phyloP scores from a whole-genome alignment of 2,888 invertebrate species.

The Diaphora mendica region DNA sequence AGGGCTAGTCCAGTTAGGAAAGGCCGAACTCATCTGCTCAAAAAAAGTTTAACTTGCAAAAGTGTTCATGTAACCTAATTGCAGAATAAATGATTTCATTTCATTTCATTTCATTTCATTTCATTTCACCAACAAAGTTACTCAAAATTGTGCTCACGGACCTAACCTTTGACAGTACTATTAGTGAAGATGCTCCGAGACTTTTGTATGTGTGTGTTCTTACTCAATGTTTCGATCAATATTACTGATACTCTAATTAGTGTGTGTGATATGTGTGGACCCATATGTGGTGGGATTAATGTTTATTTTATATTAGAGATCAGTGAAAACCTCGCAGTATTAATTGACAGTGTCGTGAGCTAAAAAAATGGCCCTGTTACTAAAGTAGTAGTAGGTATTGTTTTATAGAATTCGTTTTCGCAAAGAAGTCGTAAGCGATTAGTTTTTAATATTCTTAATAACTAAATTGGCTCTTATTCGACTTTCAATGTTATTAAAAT shows the following conservation, averaged over 20 bases:
- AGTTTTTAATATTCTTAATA: conserved; percentile 1
- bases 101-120: too few relatives aligned
- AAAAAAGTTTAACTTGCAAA: too few relatives aligned
- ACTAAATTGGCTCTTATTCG: not conserved
- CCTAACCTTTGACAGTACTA: conserved; percentile 80
- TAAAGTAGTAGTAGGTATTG: not conserved
- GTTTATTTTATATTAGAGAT: conserved; percentile 53
- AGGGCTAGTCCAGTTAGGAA: too few relatives aligned
- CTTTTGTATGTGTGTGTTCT: conserved; percentile 61
- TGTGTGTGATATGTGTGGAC: conserved; percentile 46
- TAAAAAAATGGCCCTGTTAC: conserved; percentile 10
- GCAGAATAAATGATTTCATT: too few relatives aligned
- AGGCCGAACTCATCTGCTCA: too few relatives aligned
- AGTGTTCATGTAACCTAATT: too few relatives aligned
- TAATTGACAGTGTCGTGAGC: conserved; percentile 15
- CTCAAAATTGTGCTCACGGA: conserved; percentile 75
- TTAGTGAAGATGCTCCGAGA: conserved; percentile 49
- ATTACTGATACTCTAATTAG: conserved; percentile 78
- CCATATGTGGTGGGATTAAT: conserved; percentile 52
- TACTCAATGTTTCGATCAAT: conserved; percentile 75
- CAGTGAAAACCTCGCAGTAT: conserved; percentile 28
- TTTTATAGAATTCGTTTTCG: not conserved
- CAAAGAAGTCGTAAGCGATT: not conserved
- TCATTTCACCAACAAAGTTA: conserved; percentile 77
- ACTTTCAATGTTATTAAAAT: conserved; percentile 5